phyloP scores from a whole-genome alignment of 92 coral and sea anemone species.

The Parazoanthus atlanticus region DNA sequence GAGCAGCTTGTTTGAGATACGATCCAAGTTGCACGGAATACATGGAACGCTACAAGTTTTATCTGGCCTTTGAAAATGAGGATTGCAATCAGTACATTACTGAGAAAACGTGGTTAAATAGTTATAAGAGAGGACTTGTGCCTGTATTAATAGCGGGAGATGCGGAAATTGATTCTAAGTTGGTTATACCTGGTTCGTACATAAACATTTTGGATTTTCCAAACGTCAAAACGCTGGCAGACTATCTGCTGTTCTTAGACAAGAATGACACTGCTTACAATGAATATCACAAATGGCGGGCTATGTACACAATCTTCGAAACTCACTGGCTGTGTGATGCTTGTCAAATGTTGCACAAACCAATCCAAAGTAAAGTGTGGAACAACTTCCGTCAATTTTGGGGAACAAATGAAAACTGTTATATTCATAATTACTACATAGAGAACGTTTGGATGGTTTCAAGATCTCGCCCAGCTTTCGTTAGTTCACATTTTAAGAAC shows the following conservation, averaged over 20 bases:
- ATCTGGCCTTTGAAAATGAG: conserved; percentile 67
- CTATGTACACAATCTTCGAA: neutral
- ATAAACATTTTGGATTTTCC: conserved; percentile 68
- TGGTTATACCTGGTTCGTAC: conserved; percentile 72
- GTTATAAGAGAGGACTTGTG: conserved; percentile 29
- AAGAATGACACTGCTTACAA: conserved; percentile 72
- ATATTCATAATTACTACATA: no score
- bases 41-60: conserved; percentile 53
- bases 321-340: neutral
- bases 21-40: neutral
- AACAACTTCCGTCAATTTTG: no score
- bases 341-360: neutral
- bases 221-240: conserved; percentile 57
- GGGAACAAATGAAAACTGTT: no score
- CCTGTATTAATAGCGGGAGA: conserved; percentile 65
- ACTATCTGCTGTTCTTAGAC: conserved; percentile 62
- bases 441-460: no score
- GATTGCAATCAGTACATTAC: conserved; percentile 69
- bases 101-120: conserved; percentile 67
- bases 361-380: neutral
- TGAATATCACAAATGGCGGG: conserved; percentile 64
- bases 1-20: no score
- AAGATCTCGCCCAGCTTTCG: no score
- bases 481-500: no score
- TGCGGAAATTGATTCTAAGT: conserved; percentile 43